Base-by-base conservation (phyloP, 1,140 invertebrate species). In the Drosophila willistoni region DNA sequence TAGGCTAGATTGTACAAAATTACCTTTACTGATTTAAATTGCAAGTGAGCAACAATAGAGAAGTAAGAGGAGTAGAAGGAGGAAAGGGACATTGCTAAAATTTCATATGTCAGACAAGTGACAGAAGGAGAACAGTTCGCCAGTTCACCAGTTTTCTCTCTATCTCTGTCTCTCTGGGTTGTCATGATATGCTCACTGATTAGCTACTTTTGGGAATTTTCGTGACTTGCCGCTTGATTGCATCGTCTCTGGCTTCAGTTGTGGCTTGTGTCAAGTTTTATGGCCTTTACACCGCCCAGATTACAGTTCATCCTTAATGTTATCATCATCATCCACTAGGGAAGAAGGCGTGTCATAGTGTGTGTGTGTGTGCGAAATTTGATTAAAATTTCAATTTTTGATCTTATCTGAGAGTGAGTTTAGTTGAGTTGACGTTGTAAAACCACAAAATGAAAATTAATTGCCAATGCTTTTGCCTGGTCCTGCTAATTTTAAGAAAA, bases 311-410 rank as follows among this genome's bases (percentile, higher is more conserved):
- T 51, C 17, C 17, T 5, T 22, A 51, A 51, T 51, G 19, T 51
- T n/a, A 51, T 19, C 44, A 51, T 19, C 44, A 44, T 44, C 44
- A 47, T 47, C 19, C 17, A 51, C 17, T 51, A 22, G 17, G 44
- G 19, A 51, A 22, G 19, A 22, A 22, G 29, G 13, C 55, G 55
- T 57, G 29, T 33, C 14, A 33, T 59, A n/a, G 25, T 17, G 7
- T 56, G 10, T 57, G 22, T 34, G 29, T 17, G 55, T 57, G 55
- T 59, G 56, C 12, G 17, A 73, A 79, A 79, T 73, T 77, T 73
- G 74, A 79, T 79, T 79, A 79, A 79, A 79, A 77, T 73, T 79
- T 79, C 77, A 79, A 79, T 79, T 79, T 79, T 75, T 68, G 64
- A 74, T 51, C 44, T 51, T 22, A 51, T 51, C 44, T 12, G 9